A percentile compares a stretch with the other conserved stretches of the same genome.
Conservation (phyloP, 2,888 invertebrate genomes). For the Schizotus pectinicornis region DNA sequence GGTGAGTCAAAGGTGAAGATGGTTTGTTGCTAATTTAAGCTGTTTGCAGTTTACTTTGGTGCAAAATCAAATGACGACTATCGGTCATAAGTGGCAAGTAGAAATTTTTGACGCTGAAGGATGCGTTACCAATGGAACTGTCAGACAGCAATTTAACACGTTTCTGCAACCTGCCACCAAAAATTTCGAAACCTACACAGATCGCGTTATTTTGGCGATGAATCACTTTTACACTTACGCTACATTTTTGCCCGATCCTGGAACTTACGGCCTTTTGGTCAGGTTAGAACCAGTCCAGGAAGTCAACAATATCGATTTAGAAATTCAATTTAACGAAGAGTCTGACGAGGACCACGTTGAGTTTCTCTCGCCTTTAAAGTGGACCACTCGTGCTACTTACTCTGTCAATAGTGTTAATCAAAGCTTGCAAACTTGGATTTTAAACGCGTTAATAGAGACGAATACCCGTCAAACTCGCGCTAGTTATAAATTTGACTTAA, state of each 20-base stretch:
- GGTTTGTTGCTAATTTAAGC: slow-evolving; percentile 6
- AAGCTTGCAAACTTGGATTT: slow-evolving; percentile 48
- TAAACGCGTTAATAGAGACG: slow-evolving; percentile 43
- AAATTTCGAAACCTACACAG: slow-evolving; percentile 15
- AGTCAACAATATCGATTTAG: slow-evolving; percentile 46
- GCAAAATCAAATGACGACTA: slow-evolving; percentile 42
- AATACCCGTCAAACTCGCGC: slow-evolving; percentile 46
- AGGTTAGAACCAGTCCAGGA: slow-evolving; percentile 25
- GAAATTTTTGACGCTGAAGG: slow-evolving; percentile 48
- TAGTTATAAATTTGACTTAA: slow-evolving; percentile 46
- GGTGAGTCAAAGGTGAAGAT: slow-evolving; percentile 36
- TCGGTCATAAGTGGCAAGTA: slow-evolving; percentile 41
- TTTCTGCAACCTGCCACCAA: slow-evolving; percentile 13
- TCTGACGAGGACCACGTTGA: slow-evolving; percentile 28
- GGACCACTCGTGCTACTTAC: slow-evolving; percentile 42
- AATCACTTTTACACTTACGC: slow-evolving; percentile 11
- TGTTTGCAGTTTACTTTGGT: slow-evolving; percentile 34
- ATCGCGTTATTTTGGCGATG: slow-evolving; percentile 15
- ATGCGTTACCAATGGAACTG: slow-evolving; percentile 22
- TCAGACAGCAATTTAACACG: not conserved
- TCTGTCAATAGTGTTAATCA: slow-evolving; percentile 46
- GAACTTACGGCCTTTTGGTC: slow-evolving; percentile 29
- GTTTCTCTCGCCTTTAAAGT: slow-evolving; percentile 35
- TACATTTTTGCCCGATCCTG: slow-evolving; percentile 25
- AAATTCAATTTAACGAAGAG: slow-evolving; percentile 41